Base-by-base conservation (phyloP, 2,797 vertebrate genomes). In the Corythornis leucogaster region DNA sequence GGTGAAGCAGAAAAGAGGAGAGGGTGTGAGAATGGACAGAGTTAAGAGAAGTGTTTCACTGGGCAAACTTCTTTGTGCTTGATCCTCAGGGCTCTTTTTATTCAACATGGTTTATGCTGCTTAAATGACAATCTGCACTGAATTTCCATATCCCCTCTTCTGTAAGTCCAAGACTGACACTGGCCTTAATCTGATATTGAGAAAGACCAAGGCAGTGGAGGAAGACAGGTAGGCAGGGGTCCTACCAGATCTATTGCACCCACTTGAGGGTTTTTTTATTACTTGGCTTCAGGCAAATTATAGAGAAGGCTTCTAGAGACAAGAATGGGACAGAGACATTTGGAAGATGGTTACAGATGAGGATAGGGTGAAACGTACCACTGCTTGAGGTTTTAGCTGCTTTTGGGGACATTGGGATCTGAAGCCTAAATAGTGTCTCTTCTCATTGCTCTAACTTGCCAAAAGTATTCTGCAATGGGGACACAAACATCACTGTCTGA, bases 1-100 rank as follows among this genome's bases (percentile, higher is more conserved):
- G 42, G 63, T 88, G 71, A 92, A 82, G 85, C 64, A 73, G 79
- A 83, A 84, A 81, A 85, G 45, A 69, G n/a, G 30, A 66, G 3
- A 28, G 12, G 13, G 25, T 64, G 33, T 53, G 31, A 35, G 20
- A n/a, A 58, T 20, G 21, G 75, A 80, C 25, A 82, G 33, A 75
- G n/a, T 3, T 30, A 79, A 67, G 33, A 21, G n/a, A 76, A 85
- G 12, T 38, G 15, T 40, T 93, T 48, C 24, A 68, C 11, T 57
- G 58, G 25, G 54, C 19, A 78, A 42, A 83, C 51, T 43, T 83
- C 38, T 69, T 89, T 48, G 75, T 1, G 2, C 5, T 66, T 2
- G 1, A 11, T 55, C n/a, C 20, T 20, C 15, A 26, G 19, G 15
- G 25, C 11, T 80, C 50, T 67, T 78, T 69, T 61, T 33, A 80